Evolutionary conservation across 2,797 vertebrate genomes (phyloP).

Genomic region (Halcyon smyrnensis): DNA sequence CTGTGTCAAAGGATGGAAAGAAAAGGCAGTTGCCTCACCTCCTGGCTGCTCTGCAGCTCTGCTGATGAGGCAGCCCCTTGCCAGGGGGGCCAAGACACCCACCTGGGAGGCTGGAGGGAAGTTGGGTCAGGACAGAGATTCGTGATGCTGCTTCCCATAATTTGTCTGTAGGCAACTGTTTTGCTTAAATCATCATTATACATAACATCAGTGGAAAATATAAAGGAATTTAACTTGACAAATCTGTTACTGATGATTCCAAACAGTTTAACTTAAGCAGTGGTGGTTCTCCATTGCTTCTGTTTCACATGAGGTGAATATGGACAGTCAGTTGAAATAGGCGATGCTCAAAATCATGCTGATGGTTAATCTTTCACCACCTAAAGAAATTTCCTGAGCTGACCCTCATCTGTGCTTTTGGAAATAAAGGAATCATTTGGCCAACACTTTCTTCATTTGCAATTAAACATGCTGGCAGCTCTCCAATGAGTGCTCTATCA

Average conservation of each 20-base stretch:
- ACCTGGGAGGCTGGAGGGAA: background rate
- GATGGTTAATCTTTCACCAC: slow-evolving; percentile 13
- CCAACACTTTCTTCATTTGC: background rate
- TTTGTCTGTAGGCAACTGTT: background rate
- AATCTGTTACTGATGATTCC: background rate
- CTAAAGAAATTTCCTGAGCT: slow-evolving; percentile 22
- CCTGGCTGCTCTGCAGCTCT: background rate
- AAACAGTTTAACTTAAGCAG: background rate
- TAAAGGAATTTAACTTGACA: background rate
- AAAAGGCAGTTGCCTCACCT: background rate
- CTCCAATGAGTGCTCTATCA: background rate
- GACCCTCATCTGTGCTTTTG: slow-evolving; percentile 31
- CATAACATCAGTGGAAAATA: background rate
- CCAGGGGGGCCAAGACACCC: background rate
- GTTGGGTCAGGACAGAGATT: background rate
- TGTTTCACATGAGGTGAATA: background rate
- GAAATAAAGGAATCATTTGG: slow-evolving; percentile 26
- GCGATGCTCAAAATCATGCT: background rate
- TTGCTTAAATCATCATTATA: background rate
- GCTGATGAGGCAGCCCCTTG: background rate
- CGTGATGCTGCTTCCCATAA: background rate
- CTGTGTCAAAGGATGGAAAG: background rate
- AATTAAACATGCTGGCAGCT: slow-evolving; percentile 41
- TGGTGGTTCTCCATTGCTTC: background rate
- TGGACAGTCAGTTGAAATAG: background rate